Evolutionary conservation across 1,140 invertebrate species (phyloP).

Genomic region (Atta texana): DNA sequence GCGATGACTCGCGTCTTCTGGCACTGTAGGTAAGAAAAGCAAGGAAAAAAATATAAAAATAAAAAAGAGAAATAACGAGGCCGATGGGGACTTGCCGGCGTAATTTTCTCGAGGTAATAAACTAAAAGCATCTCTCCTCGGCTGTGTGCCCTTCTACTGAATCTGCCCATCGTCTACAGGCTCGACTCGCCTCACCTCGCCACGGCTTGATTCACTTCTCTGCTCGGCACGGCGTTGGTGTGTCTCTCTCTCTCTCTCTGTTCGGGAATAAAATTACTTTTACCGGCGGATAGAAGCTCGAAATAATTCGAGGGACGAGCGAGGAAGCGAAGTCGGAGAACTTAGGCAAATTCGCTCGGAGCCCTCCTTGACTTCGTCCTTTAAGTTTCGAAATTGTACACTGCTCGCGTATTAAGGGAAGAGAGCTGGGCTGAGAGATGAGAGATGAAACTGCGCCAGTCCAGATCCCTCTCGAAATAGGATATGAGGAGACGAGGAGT

Average conservation of each 20-base stretch:
- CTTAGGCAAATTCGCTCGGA: conserved; percentile 62
- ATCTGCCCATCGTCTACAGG: conserved; percentile 33
- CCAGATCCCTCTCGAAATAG: conserved; percentile 50
- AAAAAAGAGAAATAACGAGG: conserved; percentile 37
- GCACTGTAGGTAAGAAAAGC: conserved; percentile 4
- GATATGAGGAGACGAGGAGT: conserved; percentile 50
- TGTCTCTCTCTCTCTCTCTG: background rate
- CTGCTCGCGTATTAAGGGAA: conserved; percentile 55
- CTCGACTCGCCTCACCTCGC: conserved; percentile 26
- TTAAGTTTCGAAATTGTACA: conserved; percentile 65
- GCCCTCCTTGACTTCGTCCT: conserved; percentile 59
- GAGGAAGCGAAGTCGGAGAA: conserved; percentile 57
- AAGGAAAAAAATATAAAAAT: background rate
- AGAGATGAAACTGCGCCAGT: conserved; percentile 39
- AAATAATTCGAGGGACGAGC: conserved; percentile 70
- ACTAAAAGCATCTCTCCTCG: conserved; percentile 75
- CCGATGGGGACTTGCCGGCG: conserved; percentile 52
- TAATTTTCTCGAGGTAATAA: conserved; percentile 78
- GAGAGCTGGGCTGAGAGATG: background rate
- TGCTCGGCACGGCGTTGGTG: background rate
- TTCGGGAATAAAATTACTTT: conserved; percentile 75
- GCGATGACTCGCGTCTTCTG: conserved; percentile 17
- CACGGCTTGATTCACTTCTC: conserved; percentile 23
- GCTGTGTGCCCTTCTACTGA: conserved; percentile 40
- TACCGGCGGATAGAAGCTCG: conserved; percentile 67